A percentile compares a stretch with the other conserved stretches of the same genome.
Conservation (phyloP, 2,888 invertebrate genomes). For the Tiliacea aurago region DNA sequence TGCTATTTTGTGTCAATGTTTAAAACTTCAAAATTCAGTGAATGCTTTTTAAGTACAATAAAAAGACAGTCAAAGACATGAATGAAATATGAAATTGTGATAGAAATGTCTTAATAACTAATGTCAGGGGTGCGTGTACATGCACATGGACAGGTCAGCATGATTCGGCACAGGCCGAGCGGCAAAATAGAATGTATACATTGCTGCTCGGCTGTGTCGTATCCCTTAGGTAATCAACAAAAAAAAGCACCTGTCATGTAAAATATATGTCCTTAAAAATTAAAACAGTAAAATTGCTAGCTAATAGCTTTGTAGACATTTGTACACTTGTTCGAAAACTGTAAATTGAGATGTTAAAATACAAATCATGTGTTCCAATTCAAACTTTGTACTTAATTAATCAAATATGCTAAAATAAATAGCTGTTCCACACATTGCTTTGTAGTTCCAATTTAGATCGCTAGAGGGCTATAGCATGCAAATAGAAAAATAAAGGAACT, state of each 20-base stretch:
- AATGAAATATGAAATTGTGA: not conserved
- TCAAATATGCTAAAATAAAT: not conserved
- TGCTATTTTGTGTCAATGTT: constrained; percentile 1
- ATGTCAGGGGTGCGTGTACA: not conserved
- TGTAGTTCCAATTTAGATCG: not conserved
- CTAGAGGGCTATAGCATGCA: not conserved
- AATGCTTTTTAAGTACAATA: not conserved
- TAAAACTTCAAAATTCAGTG: not conserved
- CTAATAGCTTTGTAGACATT: not conserved
- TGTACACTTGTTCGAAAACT: not conserved
- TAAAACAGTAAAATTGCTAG: not conserved
- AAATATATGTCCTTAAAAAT: not conserved
- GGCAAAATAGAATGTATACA: not conserved
- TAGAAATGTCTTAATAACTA: not conserved
- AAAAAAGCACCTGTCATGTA: not conserved
- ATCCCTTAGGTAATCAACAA: not conserved
- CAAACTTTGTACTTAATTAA: not conserved
- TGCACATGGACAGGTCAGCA: not conserved
- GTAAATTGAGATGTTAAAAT: not conserved
- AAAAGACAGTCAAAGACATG: not conserved
- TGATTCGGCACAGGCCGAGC: not conserved
- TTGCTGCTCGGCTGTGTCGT: not conserved
- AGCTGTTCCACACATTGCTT: no score
- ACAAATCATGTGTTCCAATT: not conserved
- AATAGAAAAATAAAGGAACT: not conserved